Base-by-base conservation (phyloP, 2,113 vertebrate genomes). In the Passer montanus region DNA sequence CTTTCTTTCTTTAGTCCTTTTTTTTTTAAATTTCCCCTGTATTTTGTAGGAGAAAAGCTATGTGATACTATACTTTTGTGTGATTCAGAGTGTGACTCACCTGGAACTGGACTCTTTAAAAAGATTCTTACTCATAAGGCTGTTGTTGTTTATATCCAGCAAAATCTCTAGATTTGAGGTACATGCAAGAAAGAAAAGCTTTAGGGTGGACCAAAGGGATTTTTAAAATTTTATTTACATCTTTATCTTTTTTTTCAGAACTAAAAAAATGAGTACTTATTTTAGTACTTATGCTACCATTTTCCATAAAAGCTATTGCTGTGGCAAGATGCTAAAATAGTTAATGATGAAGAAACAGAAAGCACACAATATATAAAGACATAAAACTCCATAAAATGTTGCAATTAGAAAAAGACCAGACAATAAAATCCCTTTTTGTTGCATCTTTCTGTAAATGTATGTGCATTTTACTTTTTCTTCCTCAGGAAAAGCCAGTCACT, bases 41-140 rank as follows among this genome's bases (percentile, higher is more conserved):
- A 58, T 50, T 17, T 27, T 89, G 73, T 74, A 92, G 83, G 76
- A 96, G 50, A 63, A 82, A 90, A 91, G 55, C 43, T 89, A 62
- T 81, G 62, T 87, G 77, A 92, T 93, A 93, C n/a, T 62, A 39
- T 39, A 43, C 43, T 95, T 95, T 85, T 47, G 18, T 72, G 35
- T 90, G 69, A 94, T 94, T 95, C 93, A 95, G 66, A 89, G 62
- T 92, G 69, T 86, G 84, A 95, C 33, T 96, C 84, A 89, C 41
- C 60, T 84, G 75, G 53, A 90, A 86, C 31, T 17, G 35, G 89
- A 66, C 43, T 53, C 66, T 94, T 92, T 82, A 62, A 70, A 95
- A 95, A 73, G 67, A 53, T 68, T 84, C 37, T 67, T 88, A 63
- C 76, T 74, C 52, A 49, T 64, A 39, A 87, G 27, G 58, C 33